These are phyloP conservation scores for Ectropis grisescens DNA, from an alignment of 1,140 invertebrate genomes.

Conservation along the genomic window DNA sequence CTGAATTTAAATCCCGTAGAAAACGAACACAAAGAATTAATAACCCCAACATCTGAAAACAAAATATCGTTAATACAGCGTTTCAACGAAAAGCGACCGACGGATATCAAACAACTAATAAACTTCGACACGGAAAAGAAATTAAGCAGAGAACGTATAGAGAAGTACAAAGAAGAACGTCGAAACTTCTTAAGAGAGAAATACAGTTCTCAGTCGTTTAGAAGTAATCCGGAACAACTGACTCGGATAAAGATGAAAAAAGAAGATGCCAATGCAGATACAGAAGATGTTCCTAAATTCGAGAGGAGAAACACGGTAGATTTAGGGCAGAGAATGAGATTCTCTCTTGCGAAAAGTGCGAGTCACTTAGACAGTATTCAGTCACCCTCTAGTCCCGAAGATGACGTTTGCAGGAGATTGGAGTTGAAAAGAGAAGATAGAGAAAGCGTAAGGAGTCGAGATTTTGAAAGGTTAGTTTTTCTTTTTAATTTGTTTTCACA, in stretches of 20 bases:
- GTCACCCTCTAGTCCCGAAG: conserved; percentile 33
- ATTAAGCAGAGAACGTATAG: conserved; percentile 82
- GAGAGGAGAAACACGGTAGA: conserved; percentile 64
- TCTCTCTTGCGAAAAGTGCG: conserved; percentile 43
- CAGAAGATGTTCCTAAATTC: conserved; percentile 46
- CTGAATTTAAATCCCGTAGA: conserved; percentile 59
- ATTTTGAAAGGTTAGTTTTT: conserved; percentile 19
- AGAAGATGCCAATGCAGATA: conserved; percentile 10
- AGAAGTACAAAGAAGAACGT: conserved; percentile 93
- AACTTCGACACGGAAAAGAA: conserved; percentile 70
- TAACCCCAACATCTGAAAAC: conserved; percentile 72
- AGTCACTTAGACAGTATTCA: conserved; percentile 47
- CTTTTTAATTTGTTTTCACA: conserved; percentile 1
- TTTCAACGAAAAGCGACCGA: conserved; percentile 39
- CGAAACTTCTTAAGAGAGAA: conserved; percentile 88
- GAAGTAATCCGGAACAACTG: conserved; percentile 63
- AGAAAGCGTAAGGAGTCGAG: conserved; percentile 9
- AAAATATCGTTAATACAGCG: conserved; percentile 72
- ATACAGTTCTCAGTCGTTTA: conserved; percentile 87
- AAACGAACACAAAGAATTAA: conserved; percentile 37
- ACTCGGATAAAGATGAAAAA: conserved; percentile 50
- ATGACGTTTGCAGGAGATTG: conserved; percentile 6
- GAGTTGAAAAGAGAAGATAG: conserved; percentile 11
- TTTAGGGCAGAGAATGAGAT: conserved; percentile 58
- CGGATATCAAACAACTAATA: conserved; percentile 59